Base-by-base conservation (phyloP, 2,797 vertebrate genomes). In the Diplodus puntazzo region DNA sequence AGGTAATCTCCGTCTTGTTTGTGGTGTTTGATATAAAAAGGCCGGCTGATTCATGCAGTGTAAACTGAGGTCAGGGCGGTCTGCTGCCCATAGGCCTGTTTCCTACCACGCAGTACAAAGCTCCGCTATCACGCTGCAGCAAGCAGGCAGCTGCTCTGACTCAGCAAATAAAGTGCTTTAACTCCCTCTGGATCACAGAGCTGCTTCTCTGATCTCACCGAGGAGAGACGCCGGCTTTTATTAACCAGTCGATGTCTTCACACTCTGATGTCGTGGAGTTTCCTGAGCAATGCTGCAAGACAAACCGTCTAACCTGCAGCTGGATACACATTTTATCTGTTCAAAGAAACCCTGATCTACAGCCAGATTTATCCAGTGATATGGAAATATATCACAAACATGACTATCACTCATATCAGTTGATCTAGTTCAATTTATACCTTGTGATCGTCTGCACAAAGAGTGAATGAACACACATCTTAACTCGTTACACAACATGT, bases 131-230 rank as follows among this genome's bases (percentile, higher is more conserved):
- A 34, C 18, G 48, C 23, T 50, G 70, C 86, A 72, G 82, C 78
- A 69, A 72, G 73, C 55, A 50, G 73, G 48, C 53, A 21, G 79
- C 82, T 48, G 70, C 75, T 83, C 66, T 82, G 88, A 92, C 87
- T 92, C 87, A 86, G 78, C 89, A 90, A 65, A 83, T 46, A 46
- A 50, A 65, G 27, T 4, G 58, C 43, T 83, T 58, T 81, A 82
- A 88, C 85, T 83, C 86, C 63, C 75, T 69, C n/a, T 59, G 50
- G 23, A 42, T 58, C 73, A 50, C 59, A 75, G 66, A 68, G 30
- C 69, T 30, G 53, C 42, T 42, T 48, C 73, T 60, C 43, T 39
- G 23, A 71, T 60, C 49, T 55, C 75, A 21, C 23, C 1, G 0
- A 5, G 4, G 21, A 59, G 12, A 72, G 45, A 71, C 12, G 53